phyloP scores from a whole-genome alignment of 2,797 vertebrate genomes.

The Ctenosaura bakeri region DNA sequence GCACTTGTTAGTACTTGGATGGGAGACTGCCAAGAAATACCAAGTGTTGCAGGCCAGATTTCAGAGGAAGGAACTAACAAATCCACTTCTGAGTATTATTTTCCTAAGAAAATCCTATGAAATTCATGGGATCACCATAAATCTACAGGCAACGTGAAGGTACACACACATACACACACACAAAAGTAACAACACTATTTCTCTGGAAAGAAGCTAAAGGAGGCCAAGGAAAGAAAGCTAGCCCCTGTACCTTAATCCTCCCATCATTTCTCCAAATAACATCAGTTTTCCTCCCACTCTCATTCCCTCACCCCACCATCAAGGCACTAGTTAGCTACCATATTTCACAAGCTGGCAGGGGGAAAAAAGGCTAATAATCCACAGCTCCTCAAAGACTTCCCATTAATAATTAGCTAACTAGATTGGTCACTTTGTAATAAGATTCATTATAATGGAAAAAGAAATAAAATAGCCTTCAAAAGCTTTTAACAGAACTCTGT shows the following conservation, averaged over 20 bases:
- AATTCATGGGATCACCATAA: too few species aligned
- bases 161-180: too few species aligned
- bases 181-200: not conserved
- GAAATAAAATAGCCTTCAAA: constrained; percentile 65
- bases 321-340: not conserved
- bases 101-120: too few species aligned
- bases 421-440: constrained; percentile 62
- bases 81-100: too few species aligned
- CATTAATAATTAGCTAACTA: constrained; percentile 74
- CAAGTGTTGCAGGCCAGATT: too few species aligned
- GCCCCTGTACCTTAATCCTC: not conserved
- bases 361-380: constrained; percentile 54
- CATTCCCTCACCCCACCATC: not conserved
- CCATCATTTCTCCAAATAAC: not conserved
- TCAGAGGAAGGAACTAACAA: too few species aligned
- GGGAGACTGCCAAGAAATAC: too few species aligned
- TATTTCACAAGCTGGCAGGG: constrained; percentile 48
- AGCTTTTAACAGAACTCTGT: constrained; percentile 65
- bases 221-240: not conserved
- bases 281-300: not conserved
- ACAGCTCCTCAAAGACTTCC: constrained; percentile 41
- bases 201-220: not conserved
- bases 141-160: too few species aligned
- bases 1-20: too few species aligned
- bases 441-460: constrained; percentile 62